These are phyloP conservation scores for Promerops cafer DNA, from an alignment of 2,113 vertebrate genomes.

Conservation along the genomic window DNA sequence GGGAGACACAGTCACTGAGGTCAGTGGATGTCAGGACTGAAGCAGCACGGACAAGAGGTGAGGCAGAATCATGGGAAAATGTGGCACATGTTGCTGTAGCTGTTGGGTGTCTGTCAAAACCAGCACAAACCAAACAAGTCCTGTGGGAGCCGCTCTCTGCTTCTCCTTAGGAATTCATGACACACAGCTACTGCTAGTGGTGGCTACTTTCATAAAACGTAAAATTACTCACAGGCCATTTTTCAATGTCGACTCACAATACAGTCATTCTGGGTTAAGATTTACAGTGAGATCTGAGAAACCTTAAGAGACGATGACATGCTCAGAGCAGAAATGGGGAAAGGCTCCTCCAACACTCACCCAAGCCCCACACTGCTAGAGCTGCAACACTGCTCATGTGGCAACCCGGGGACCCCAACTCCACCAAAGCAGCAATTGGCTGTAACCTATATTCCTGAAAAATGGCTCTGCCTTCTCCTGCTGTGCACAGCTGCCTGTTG, in stretches of 20 bases:
- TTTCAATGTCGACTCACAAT: neutral
- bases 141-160: neutral
- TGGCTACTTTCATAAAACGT: neutral
- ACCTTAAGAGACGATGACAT: neutral
- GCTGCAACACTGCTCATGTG: rapidly evolving
- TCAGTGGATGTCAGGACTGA: neutral
- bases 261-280: neutral
- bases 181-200: neutral
- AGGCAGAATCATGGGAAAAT: neutral
- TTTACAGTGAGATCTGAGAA: neutral
- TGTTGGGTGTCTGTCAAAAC: neutral
- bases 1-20: neutral
- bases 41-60: neutral
- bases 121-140: neutral
- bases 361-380: neutral
- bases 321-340: neutral
- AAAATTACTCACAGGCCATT: neutral
- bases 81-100: neutral
- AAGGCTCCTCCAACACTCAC: neutral
- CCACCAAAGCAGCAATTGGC: neutral
- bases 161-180: neutral
- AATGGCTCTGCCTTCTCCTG: neutral
- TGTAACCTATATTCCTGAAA: neutral
- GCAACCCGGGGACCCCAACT: neutral
- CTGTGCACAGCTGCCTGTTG: neutral